These are phyloP conservation scores for Chlorospingus semifuscus DNA, from an alignment of 2,797 vertebrate species.

Conservation along the genomic window DNA sequence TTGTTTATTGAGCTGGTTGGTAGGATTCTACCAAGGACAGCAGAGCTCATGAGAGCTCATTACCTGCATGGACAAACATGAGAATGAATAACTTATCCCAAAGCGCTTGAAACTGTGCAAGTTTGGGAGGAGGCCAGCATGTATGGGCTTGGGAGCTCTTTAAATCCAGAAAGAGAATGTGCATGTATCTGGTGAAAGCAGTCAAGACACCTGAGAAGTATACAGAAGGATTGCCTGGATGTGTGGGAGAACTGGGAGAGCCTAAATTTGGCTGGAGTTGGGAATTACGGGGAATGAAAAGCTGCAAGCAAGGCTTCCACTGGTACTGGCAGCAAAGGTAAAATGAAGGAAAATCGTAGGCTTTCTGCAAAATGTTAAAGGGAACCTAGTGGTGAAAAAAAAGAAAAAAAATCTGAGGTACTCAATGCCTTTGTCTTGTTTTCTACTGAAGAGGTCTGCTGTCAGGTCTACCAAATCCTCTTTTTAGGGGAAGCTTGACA, in stretches of 20 bases:
- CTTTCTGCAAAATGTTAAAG: neutral
- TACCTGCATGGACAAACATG: neutral
- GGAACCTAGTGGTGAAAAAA: neutral
- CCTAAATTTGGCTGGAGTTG: neutral
- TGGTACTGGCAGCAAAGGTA: neutral
- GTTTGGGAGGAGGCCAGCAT: fast-evolving
- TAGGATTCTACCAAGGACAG: neutral
- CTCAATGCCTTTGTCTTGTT: neutral
- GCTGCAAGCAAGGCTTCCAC: neutral
- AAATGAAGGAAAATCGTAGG: neutral
- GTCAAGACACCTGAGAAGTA: neutral
- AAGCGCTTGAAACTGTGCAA: neutral
- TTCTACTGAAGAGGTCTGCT: neutral
- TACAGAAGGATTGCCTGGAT: neutral
- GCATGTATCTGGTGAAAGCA: fast-evolving
- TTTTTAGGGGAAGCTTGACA: neutral
- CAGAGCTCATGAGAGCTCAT: neutral
- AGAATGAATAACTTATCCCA: neutral
- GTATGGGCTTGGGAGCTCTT: neutral
- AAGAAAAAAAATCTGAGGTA: neutral
- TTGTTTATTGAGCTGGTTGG: neutral
- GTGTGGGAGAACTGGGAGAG: neutral
- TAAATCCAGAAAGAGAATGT: neutral
- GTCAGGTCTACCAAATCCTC: neutral
- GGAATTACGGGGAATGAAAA: neutral